Base-by-base conservation (phyloP, 2,113 vertebrate genomes). In the Phalacrocorax aristotelis region DNA sequence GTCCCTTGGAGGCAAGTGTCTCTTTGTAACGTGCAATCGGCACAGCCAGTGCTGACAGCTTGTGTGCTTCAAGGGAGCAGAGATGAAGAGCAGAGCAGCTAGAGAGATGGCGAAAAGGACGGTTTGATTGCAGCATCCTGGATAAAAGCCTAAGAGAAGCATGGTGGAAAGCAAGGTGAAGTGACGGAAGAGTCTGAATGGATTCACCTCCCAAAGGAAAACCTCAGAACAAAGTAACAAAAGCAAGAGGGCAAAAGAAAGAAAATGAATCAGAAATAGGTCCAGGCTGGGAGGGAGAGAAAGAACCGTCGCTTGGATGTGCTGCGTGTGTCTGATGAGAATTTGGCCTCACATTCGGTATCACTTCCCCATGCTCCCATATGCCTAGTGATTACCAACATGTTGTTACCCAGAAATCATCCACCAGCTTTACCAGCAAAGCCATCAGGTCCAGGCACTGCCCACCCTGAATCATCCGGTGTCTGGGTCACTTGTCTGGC, bases 51-150 rank as follows among this genome's bases (percentile, higher is more conserved):
- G 77, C 83, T 89, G 90, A 22, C 40, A 64, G 90, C 54, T 64
- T 29, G 55, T 65, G 90, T 27, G 72, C 93, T 60, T 90, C 87
- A 58, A 91, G 89, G 88, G 66, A 93, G 95, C 82, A 70, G 93
- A 91, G 89, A 82, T 94, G 95, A 91, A 83, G 84, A 94, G 95
- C 89, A 62, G 93, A 97, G 95, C 91, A 86, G 89, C 71, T 46
- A 65, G 62, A 93, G 71, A 83, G 68, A 71, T 75, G 94, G 93
- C 44, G 92, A 22, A 11, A 92, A 92, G 70, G 87, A 90, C 90
- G 97, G 84, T 77, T 83, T 68, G 84, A 66, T 48, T 11, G 2
- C 81, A 74, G 76, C 84, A 72, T 2, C 78, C 81, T 18, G 78
- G 74, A 52, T 22, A 66, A 40, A 83, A 95, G 54, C 91, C 93